Percentiles rank a stretch among this genome's conserved stretches.
Evolutionary conservation across 2,888 invertebrate species (phyloP).

Genomic region (Aphelenchoides bicaudatus): DNA sequence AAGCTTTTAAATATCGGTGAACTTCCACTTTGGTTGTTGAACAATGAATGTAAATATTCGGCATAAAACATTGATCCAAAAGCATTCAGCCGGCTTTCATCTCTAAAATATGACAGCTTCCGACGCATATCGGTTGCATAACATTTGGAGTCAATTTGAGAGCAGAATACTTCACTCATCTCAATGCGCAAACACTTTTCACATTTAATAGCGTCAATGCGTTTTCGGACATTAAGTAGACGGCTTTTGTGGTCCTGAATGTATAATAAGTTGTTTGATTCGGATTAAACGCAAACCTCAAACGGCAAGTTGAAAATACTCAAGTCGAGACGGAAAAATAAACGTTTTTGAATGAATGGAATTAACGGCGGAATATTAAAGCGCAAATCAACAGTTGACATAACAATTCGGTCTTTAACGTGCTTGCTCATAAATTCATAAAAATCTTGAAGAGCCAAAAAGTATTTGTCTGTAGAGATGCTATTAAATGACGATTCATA

Average conservation of each 20-base stretch:
- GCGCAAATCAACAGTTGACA: background rate
- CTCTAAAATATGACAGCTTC: background rate
- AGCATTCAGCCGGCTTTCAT: background rate
- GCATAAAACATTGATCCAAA: background rate
- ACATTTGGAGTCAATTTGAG: background rate
- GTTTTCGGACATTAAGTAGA: background rate
- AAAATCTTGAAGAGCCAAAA: background rate
- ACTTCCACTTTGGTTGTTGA: background rate
- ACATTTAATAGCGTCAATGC: background rate
- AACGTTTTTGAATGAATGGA: background rate
- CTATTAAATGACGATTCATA: background rate
- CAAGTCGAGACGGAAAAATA: background rate
- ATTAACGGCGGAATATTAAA: background rate
- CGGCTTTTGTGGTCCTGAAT: background rate
- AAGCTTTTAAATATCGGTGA: too few relatives aligned
- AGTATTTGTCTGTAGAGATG: background rate
- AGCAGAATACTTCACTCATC: constrained; percentile 1
- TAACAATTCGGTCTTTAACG: constrained; percentile 1
- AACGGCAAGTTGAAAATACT: background rate
- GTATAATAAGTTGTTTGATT: background rate
- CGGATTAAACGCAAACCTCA: background rate
- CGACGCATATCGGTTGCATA: background rate
- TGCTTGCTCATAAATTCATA: background rate
- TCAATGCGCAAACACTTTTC: background rate
- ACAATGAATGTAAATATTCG: background rate